Base-by-base conservation (phyloP, 2,797 vertebrate genomes). In the Apodemus agrarius region DNA sequence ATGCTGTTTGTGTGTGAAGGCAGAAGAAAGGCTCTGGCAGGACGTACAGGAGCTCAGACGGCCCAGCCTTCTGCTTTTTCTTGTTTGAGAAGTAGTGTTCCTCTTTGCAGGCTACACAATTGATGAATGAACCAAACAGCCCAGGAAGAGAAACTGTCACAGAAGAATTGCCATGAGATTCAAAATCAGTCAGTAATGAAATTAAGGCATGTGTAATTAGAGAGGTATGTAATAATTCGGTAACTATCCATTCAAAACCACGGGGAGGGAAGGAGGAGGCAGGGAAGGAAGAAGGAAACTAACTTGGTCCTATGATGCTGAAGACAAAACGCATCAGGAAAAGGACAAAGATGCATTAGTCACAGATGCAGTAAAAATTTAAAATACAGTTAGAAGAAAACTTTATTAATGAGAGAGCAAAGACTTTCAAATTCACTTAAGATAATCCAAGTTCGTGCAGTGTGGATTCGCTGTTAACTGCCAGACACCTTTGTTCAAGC, bases 81-180 rank as follows among this genome's bases (percentile, higher is more conserved):
- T 93, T 90, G 13, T 34, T 75, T 54, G n/a, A 84, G 89, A 84
- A 84, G 88, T 83, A 63, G 79, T n/a, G 57, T 43, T 31, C 24
- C n/a, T 94, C 52, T 87, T 81, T 78, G 37, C 72, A 52, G 5
- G 31, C 65, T 2, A 87, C 26, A 43, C 61, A 89, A 21, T 1
- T 88, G 82, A 89, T 75, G 84, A 94, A 69, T 93, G 61, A 31
- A 75, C 94, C 46, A 90, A 96, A 92, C 49, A 96, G 40, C 69
- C 89, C 54, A 94, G 89, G 91, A 82, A 96, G 65, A 93, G 6
- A 94, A 94, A 83, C 24, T 24, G 19, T 93, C 61, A 43, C 75
- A 17, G 76, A 95, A 88, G 17, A 88, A 83, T 49, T 26, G 24
- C 37, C 86, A 26, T 85, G 72, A 93, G 63, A 85, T 78, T 93